Percentiles rank a stretch among this genome's conserved stretches.
These are phyloP conservation scores for Chlorospingus flavigularis DNA, from an alignment of 2,797 vertebrate species.

Conservation along the genomic window DNA sequence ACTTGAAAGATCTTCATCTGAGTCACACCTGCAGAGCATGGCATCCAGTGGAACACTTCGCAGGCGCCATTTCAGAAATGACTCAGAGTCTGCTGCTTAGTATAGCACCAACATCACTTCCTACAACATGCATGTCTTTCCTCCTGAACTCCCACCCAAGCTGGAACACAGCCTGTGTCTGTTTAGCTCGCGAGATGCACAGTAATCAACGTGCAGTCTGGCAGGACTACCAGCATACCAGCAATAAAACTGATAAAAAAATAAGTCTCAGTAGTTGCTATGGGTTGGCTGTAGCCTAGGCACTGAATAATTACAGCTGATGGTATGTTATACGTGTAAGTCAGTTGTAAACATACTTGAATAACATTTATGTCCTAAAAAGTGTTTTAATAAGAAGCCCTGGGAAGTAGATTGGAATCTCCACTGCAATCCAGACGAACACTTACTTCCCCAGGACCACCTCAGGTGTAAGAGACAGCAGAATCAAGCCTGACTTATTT, in stretches of 20 bases:
- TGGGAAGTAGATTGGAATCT: neutral
- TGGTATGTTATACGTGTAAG: neutral
- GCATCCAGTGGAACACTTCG: neutral
- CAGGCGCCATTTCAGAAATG: neutral
- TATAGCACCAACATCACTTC: conserved; percentile 22
- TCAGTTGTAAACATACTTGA: neutral
- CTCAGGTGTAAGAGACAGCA: neutral
- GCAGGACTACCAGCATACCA: neutral
- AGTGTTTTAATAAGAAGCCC: neutral
- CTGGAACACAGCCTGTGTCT: conserved; percentile 1
- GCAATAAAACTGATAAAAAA: conserved; percentile 18
- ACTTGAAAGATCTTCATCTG: neutral
- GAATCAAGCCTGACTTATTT: neutral
- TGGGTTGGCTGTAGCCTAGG: neutral
- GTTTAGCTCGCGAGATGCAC: conserved; percentile 5
- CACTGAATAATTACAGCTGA: neutral
- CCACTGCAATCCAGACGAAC: neutral
- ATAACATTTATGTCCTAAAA: neutral
- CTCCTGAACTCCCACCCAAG: conserved; percentile 30
- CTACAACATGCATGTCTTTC: neutral
- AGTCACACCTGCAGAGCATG: neutral
- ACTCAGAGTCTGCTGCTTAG: conserved; percentile 35
- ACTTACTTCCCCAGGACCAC: neutral
- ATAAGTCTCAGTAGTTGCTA: neutral
- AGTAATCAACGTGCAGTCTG: conserved; percentile 3